Evolutionary conservation across 2,113 vertebrate genomes (phyloP).

Genomic region (Crotalus horridus): DNA sequence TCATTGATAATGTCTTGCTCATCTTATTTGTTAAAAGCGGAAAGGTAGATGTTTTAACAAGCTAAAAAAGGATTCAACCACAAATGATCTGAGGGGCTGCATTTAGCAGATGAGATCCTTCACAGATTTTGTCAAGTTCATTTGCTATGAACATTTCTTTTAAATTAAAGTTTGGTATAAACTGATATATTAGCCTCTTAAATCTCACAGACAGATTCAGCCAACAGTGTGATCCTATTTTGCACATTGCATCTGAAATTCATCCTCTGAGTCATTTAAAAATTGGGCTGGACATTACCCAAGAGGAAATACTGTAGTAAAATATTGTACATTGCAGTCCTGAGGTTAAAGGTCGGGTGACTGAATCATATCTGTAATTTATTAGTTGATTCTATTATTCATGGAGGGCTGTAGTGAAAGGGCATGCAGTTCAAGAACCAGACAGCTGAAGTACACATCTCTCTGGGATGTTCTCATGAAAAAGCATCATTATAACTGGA

Average conservation of each 20-base stretch:
- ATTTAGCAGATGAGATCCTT: neutral
- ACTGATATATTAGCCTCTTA: slow-evolving; percentile 15
- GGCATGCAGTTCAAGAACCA: neutral
- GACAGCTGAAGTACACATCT: neutral
- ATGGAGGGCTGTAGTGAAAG: neutral
- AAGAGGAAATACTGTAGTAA: neutral
- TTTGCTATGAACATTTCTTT: neutral
- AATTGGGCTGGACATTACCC: slow-evolving; percentile 3
- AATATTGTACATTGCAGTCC: neutral
- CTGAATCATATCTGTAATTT: slow-evolving; percentile 8
- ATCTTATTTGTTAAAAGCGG: neutral
- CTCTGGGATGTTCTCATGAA: neutral
- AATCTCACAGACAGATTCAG: slow-evolving; percentile 4
- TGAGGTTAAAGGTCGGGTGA: neutral
- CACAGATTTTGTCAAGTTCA: neutral
- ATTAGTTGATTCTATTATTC: slow-evolving; percentile 12
- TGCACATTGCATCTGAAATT: slow-evolving; percentile 6
- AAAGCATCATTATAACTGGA: neutral
- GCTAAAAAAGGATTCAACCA: neutral
- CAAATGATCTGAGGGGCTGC: neutral
- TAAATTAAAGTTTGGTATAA: neutral
- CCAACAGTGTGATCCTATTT: slow-evolving; percentile 2
- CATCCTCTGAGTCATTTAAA: slow-evolving; percentile 8
- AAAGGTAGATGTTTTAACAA: neutral
- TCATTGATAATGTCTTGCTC: neutral